phyloP scores from a whole-genome alignment of 2,888 invertebrate species.

The Neoascia interrupta region DNA sequence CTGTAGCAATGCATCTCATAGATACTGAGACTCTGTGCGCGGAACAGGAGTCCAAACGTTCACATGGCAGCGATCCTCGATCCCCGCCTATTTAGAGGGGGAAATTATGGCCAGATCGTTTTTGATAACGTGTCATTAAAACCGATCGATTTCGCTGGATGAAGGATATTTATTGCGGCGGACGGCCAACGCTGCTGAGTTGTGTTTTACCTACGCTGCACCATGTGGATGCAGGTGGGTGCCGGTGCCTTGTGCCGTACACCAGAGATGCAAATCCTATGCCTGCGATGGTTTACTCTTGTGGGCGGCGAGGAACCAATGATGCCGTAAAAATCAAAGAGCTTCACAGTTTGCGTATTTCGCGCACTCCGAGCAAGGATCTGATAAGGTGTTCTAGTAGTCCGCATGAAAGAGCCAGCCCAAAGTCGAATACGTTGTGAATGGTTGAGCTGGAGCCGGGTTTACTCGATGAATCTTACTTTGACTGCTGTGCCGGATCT shows the following conservation, averaged over 20 bases:
- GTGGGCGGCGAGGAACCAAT: constrained; percentile 52
- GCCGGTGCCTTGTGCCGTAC: constrained; percentile 20
- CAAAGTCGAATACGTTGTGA: constrained; percentile 34
- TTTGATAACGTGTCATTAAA: constrained; percentile 75
- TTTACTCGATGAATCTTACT: constrained; percentile 41
- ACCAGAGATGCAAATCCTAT: constrained; percentile 61
- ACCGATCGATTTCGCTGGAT: constrained; percentile 73
- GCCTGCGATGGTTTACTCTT: constrained; percentile 60
- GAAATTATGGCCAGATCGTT: constrained; percentile 74
- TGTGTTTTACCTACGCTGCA: not conserved
- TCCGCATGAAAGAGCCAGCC: constrained; percentile 24
- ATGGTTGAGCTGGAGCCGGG: constrained; percentile 40
- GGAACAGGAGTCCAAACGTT: constrained; percentile 67
- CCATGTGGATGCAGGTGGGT: constrained; percentile 53
- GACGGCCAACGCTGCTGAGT: constrained; percentile 20
- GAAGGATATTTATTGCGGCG: constrained; percentile 57
- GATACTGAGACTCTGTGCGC: constrained; percentile 16
- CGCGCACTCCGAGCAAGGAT: constrained; percentile 42
- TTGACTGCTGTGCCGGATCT: not conserved
- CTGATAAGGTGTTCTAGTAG: constrained; percentile 36
- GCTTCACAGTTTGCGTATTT: constrained; percentile 45
- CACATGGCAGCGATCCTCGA: constrained; percentile 49
- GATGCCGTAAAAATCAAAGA: constrained; percentile 39
- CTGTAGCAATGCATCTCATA: constrained; percentile 61
- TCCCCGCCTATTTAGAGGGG: constrained; percentile 67